phyloP scores from a whole-genome alignment of 2,797 vertebrate genomes.

The Halcyon chelicuti region DNA sequence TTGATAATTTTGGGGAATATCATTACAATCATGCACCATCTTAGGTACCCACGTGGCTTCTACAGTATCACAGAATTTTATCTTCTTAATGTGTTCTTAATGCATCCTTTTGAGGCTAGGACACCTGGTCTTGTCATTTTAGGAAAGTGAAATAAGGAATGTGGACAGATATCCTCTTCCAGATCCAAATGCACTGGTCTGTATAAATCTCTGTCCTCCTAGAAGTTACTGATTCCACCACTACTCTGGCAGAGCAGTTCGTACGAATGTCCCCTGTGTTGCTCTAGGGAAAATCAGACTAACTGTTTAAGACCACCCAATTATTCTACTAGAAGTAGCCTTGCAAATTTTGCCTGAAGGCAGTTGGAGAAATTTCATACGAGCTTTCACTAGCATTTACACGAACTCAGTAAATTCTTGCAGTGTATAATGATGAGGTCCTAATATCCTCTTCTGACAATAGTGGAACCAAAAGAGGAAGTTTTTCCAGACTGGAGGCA shows the following conservation, averaged over 20 bases:
- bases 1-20: neutral
- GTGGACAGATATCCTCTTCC: neutral
- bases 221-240: neutral
- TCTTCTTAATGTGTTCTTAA: neutral
- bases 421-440: neutral
- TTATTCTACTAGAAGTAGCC: neutral
- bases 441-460: neutral
- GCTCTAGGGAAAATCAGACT: neutral
- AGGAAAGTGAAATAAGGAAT: neutral
- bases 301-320: neutral
- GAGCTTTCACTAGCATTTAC: neutral
- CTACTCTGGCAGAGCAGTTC: neutral
- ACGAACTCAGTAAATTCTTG: neutral
- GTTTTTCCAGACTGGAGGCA: neutral
- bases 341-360: constrained; percentile 36
- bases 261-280: neutral
- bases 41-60: neutral
- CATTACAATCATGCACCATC: neutral
- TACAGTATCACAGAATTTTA: neutral
- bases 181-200: neutral
- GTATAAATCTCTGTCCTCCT: constrained; percentile 4
- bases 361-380: neutral
- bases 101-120: neutral
- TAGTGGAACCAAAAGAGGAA: neutral
- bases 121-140: neutral